These are phyloP conservation scores for Boleophthalmus pectinirostris DNA, from an alignment of 2,113 vertebrate species.

Conservation along the genomic window DNA sequence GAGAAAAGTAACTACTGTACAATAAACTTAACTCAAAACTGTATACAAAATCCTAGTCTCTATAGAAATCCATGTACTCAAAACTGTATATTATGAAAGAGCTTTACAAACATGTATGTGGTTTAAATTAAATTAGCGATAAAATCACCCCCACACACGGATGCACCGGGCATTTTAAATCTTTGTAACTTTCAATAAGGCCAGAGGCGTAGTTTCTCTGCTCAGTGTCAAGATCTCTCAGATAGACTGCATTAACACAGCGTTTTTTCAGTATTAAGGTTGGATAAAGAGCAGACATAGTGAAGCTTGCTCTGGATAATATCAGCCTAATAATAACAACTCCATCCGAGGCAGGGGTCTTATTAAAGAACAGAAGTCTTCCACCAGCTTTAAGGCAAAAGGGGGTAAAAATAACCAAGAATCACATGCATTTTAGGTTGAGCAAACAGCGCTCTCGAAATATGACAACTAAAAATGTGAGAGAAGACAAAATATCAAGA, in stretches of 20 bases:
- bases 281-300: slow-evolving; percentile 37
- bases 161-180: slow-evolving; percentile 4
- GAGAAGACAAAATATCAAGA: background rate
- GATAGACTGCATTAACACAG: slow-evolving; percentile 26
- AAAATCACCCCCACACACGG: slow-evolving; percentile 19
- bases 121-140: slow-evolving; percentile 27
- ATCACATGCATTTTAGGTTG: background rate
- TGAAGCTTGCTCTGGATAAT: slow-evolving; percentile 31
- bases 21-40: background rate
- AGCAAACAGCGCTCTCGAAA: background rate
- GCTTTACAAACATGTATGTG: slow-evolving; percentile 38
- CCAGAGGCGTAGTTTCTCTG: slow-evolving; percentile 22
- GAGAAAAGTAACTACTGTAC: background rate
- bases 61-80: slow-evolving; percentile 49
- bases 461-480: background rate
- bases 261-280: slow-evolving; percentile 28
- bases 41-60: background rate
- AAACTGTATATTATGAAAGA: slow-evolving; percentile 15
- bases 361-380: slow-evolving; percentile 52
- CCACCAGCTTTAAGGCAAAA: slow-evolving; percentile 13
- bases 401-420: slow-evolving; percentile 31
- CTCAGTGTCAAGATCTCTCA: slow-evolving; percentile 35
- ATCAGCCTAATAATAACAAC: slow-evolving; percentile 50
- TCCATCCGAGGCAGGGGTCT: slow-evolving; percentile 44
- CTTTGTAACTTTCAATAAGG: slow-evolving; percentile 15